These are phyloP conservation scores for Anoplophora glabripennis DNA, from an alignment of 1,140 invertebrate genomes.

Conservation along the genomic window DNA sequence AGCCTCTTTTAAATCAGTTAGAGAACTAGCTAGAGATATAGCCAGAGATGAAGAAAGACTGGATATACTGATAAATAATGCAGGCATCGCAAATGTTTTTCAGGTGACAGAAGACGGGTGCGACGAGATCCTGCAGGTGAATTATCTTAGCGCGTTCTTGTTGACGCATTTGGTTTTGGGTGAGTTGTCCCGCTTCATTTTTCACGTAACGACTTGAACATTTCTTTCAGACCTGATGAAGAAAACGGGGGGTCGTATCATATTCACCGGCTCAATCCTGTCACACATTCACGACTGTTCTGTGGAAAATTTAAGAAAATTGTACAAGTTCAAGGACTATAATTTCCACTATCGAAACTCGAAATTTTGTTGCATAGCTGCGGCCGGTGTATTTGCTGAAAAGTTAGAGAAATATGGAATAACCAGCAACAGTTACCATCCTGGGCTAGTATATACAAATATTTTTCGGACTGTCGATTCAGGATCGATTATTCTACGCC, in stretches of 20 bases:
- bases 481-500: too few species aligned
- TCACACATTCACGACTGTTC: not conserved
- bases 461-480: too few species aligned
- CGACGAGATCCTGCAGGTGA: conserved; percentile 58
- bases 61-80: conserved; percentile 82
- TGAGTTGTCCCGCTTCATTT: conserved; percentile 33
- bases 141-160: conserved; percentile 64
- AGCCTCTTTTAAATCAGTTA: conserved; percentile 59
- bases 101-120: conserved; percentile 59
- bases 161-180: conserved; percentile 60
- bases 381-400: conserved; percentile 1
- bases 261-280: not conserved
- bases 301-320: not conserved
- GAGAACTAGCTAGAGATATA: conserved; percentile 61
- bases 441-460: not conserved
- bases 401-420: conserved; percentile 4
- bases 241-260: not conserved
- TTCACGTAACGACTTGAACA: too few species aligned
- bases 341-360: not conserved
- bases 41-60: conserved; percentile 62
- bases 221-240: not conserved
- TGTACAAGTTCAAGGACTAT: not conserved
- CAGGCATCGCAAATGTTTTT: conserved; percentile 57
- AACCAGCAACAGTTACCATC: conserved; percentile 7
- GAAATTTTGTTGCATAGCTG: conserved; percentile 1